Conservation (phyloP, 2,113 vertebrate species). For the Neogobius melanostomus region DNA sequence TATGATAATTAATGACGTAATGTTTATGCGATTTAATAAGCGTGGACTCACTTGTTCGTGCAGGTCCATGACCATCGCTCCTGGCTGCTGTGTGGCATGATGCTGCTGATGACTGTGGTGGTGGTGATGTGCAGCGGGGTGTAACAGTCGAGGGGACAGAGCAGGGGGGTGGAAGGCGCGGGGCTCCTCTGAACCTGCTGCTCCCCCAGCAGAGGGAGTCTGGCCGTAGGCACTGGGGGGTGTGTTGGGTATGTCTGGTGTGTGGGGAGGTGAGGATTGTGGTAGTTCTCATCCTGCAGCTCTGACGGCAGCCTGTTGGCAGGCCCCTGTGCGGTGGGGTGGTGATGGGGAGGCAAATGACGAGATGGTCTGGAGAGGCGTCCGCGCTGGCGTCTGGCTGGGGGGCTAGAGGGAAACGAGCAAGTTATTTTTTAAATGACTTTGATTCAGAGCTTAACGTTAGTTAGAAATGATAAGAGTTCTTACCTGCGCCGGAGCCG, state of each 20-base stretch:
- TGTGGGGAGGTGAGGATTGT: conserved; percentile 62
- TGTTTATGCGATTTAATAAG: background rate
- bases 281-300: conserved; percentile 91
- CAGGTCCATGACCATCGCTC: conserved; percentile 90
- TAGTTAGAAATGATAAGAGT: background rate
- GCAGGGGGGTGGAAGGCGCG: conserved; percentile 92
- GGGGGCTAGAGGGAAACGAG: conserved; percentile 77
- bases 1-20: background rate
- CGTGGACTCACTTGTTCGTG: conserved; percentile 86
- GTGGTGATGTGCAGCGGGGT: conserved; percentile 86
- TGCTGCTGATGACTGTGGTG: conserved; percentile 81
- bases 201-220: conserved; percentile 74
- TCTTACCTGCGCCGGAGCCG: conserved; percentile 92
- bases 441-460: background rate
- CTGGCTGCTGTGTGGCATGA: conserved; percentile 81
- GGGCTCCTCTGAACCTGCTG: conserved; percentile 83
- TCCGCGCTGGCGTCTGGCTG: conserved; percentile 89
- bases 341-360: conserved; percentile 83
- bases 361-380: conserved; percentile 89
- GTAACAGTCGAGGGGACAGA: conserved; percentile 89
- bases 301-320: conserved; percentile 54
- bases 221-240: conserved; percentile 80
- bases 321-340: conserved; percentile 62
- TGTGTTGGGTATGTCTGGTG: conserved; percentile 72
- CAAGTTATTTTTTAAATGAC: background rate